A percentile compares a stretch with the other conserved stretches of the same genome.
phyloP scores from a whole-genome alignment of 1,140 invertebrate species.

The Bilobella aurantiaca region DNA sequence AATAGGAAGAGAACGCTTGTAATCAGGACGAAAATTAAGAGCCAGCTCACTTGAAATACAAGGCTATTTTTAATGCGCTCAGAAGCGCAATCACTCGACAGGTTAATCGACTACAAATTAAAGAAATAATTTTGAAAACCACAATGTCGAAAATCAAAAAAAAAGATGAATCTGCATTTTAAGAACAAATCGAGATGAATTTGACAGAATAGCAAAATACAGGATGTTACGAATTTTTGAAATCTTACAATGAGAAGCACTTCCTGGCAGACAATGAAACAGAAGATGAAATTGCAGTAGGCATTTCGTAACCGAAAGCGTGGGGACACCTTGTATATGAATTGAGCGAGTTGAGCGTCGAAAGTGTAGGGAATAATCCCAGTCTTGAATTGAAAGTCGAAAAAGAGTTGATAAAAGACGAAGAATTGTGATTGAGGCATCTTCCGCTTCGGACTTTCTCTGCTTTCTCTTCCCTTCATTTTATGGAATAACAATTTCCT shows the following conservation, averaged over 20 bases:
- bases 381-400: background rate
- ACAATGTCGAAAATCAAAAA: no score
- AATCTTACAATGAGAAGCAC: background rate
- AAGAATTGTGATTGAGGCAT: background rate
- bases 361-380: background rate
- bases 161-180: no score
- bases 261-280: conserved; percentile 5
- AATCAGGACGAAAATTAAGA: background rate
- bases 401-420: background rate
- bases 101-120: background rate
- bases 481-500: no score
- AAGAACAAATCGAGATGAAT: no score
- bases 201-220: no score
- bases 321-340: background rate
- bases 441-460: background rate
- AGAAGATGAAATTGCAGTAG: conserved; percentile 2
- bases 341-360: background rate
- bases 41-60: background rate
- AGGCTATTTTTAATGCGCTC: background rate
- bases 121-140: background rate
- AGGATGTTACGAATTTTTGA: background rate
- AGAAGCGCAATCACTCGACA: background rate
- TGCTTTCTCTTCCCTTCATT: no score
- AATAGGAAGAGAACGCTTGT: background rate
- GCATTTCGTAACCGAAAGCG: background rate